phyloP scores from a whole-genome alignment of 2,888 invertebrate genomes.

The Lepetodrilus schrolli region DNA sequence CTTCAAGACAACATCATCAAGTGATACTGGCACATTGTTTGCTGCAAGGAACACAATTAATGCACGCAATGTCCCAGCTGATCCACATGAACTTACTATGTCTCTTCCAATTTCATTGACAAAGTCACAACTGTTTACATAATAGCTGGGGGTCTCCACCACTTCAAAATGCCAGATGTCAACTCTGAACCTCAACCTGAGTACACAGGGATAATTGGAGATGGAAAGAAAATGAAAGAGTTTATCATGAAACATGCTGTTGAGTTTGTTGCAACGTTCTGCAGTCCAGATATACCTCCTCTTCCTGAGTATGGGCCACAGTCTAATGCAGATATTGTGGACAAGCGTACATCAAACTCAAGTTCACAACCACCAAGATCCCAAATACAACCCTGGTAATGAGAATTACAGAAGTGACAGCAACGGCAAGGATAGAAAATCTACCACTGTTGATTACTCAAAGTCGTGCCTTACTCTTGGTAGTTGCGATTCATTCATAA shows the following conservation, averaged over 20 bases:
- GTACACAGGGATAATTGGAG: neutral
- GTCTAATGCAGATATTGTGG: neutral
- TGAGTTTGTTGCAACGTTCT: neutral
- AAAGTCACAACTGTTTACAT: neutral
- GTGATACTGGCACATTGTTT: neutral
- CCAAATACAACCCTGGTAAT: neutral
- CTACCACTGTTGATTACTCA: neutral
- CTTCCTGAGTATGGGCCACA: neutral
- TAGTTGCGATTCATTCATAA: neutral
- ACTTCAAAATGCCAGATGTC: neutral
- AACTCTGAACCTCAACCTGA: neutral
- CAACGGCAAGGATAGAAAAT: neutral
- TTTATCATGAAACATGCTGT: neutral
- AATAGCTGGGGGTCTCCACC: neutral
- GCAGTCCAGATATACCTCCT: neutral
- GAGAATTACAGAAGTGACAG: neutral
- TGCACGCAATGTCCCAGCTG: neutral
- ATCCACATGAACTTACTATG: neutral
- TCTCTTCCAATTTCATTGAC: neutral
- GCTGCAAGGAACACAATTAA: neutral
- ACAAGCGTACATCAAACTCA: neutral
- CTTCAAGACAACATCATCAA: neutral
- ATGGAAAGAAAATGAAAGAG: neutral
- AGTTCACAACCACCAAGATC: neutral
- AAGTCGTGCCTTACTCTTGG: neutral